These are phyloP conservation scores for Saguinus midas DNA, from an alignment of 2,113 vertebrate species.

Conservation along the genomic window DNA sequence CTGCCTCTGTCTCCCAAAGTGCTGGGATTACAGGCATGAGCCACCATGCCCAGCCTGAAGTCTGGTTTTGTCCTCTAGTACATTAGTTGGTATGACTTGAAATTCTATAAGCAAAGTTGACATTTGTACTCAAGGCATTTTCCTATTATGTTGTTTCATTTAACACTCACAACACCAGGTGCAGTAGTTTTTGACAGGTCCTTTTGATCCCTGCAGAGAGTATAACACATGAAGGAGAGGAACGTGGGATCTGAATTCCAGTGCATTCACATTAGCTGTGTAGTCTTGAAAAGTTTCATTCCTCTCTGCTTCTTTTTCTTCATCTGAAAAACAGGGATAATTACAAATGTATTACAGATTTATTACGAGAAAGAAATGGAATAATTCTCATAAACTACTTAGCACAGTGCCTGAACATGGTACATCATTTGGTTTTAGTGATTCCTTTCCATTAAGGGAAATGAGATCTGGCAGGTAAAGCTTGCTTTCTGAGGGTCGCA, in stretches of 20 bases:
- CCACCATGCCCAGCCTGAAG: neutral
- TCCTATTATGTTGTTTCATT: neutral
- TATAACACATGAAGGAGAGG: neutral
- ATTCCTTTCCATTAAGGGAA: neutral
- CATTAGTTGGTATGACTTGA: neutral
- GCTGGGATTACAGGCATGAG: neutral
- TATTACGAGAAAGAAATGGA: neutral
- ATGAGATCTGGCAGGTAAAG: neutral
- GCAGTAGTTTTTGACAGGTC: neutral
- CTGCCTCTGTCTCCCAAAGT: neutral
- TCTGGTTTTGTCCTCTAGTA: neutral
- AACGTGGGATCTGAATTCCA: neutral
- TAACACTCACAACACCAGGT: neutral
- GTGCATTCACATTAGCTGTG: neutral
- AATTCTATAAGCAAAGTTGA: slow-evolving; percentile 22
- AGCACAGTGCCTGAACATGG: neutral
- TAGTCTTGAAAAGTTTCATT: neutral
- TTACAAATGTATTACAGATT: neutral
- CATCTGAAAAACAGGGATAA: neutral
- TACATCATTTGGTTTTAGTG: neutral
- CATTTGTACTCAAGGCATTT: neutral
- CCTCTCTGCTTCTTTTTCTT: neutral
- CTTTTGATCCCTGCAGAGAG: neutral
- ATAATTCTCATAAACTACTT: neutral
- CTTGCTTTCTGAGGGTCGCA: neutral